These are phyloP conservation scores for Drosophila tanythrix DNA, from an alignment of 2,888 invertebrate genomes.

Conservation along the genomic window DNA sequence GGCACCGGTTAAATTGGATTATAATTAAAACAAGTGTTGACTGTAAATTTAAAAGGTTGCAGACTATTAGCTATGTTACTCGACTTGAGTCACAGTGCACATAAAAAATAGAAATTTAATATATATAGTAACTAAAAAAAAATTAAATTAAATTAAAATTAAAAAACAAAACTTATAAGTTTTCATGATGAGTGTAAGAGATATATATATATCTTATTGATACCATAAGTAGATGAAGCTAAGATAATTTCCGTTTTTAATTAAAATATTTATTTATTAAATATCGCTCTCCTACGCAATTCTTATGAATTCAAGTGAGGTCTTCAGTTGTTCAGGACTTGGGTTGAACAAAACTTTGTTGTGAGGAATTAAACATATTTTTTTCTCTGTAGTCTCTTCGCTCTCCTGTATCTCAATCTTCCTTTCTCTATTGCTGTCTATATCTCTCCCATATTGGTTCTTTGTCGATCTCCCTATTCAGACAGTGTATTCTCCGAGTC, in stretches of 20 bases:
- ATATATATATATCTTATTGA: not conserved
- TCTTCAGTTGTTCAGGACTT: not conserved
- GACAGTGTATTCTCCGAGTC: slow-evolving; percentile 20
- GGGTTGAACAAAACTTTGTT: no score
- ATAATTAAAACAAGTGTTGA: slow-evolving; percentile 35
- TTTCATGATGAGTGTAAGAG: not conserved
- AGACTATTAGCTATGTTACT: not conserved
- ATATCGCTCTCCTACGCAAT: not conserved
- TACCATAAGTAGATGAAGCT: not conserved
- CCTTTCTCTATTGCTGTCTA: fast-evolving
- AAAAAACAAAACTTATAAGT: not conserved
- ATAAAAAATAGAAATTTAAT: not conserved
- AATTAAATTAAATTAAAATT: not conserved
- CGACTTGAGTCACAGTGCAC: not conserved
- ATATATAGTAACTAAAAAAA: not conserved
- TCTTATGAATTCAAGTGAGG: not conserved
- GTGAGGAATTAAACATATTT: not conserved
- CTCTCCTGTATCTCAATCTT: not conserved
- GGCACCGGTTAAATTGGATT: slow-evolving; percentile 56
- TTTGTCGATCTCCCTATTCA: not conserved
- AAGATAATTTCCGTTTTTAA: not conserved
- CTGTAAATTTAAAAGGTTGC: not conserved
- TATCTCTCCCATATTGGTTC: not conserved
- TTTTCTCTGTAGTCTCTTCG: not conserved
- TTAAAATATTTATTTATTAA: not conserved